Base-by-base conservation (phyloP, 2,888 invertebrate genomes). In the Fissipunctia ypsillon region DNA sequence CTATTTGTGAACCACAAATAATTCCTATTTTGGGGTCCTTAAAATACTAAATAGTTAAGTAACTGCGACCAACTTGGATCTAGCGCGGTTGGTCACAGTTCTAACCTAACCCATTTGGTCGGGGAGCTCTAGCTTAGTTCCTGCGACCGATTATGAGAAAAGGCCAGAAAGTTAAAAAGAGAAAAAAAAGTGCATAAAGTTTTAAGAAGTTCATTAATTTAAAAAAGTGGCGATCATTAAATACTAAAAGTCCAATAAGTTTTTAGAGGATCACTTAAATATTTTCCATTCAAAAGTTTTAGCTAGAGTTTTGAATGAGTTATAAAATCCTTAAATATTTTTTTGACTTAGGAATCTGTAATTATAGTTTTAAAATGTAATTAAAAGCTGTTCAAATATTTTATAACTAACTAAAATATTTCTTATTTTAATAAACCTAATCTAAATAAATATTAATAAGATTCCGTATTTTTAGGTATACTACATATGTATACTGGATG, bases 381-480 rank as follows among this genome's bases (percentile, higher is more conserved):
- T 19, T 12, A 19, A 19, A 50, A 22, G 2, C n/a, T 56, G 31
- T 56, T 35, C 4, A 68, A 56, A 63, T 76, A 35, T 50, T 61
- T 43, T 25, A 0, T 12, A n/a, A 3, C 19, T 43, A 60, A 66
- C 66, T 48, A 48, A 61, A 75, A 75, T 66, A 56, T 54, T 56
- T 66, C 25, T 41, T 31, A 48, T 25, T n/a, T 45, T 38, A 38
- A 38, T 63, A 16, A 43, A 12, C 12, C 43, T 43, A 28, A 61
- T 61, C 35, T 41, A 14, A 69, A 52, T 45, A 16, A 59, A 31
- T 59, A 59, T 43, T 14, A n/a, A 19, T 59, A 60, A 5, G 43
- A n/a, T 35, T 35, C 14, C 10, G 25, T 35, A 31, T 14, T 25
- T 35, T 25, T n/a, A n/a, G n/a, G n/a, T n/a, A n/a, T n/a, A n/a